A percentile compares a stretch with the other conserved stretches of the same genome.
phyloP scores from a whole-genome alignment of 2,797 vertebrate genomes.

The Apodemus agrarius region DNA sequence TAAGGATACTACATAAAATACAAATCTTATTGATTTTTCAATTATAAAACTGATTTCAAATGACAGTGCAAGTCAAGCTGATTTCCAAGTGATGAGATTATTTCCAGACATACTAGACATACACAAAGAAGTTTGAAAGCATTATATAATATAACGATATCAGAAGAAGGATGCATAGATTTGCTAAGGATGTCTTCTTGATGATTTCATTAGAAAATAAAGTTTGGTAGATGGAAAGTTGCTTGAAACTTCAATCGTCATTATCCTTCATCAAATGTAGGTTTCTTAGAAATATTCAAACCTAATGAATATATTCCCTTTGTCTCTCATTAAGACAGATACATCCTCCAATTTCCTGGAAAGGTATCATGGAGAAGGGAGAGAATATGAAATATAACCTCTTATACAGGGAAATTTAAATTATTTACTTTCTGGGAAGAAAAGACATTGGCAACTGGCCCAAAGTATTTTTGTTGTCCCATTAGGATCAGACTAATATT shows the following conservation, averaged over 20 bases:
- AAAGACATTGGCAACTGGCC: neutral
- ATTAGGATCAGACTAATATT: neutral
- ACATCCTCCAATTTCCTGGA: neutral
- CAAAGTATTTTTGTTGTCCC: neutral
- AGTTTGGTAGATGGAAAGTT: neutral
- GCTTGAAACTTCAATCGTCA: neutral
- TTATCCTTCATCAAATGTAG: neutral
- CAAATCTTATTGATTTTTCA: neutral
- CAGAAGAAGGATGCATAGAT: neutral
- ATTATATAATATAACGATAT: neutral
- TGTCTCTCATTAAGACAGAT: neutral
- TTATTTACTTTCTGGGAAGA: neutral
- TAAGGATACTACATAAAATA: neutral
- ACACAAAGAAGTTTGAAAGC: neutral
- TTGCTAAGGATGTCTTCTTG: neutral
- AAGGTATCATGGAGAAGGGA: neutral
- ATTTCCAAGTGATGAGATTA: neutral
- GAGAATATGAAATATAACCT: neutral
- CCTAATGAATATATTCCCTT: neutral
- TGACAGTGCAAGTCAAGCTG: neutral
- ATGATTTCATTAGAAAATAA: neutral
- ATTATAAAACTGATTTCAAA: constrained; percentile 33
- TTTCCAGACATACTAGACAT: neutral
- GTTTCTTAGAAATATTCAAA: neutral
- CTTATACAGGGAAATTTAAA: neutral